phyloP scores from a whole-genome alignment of 2,113 vertebrate species.

The Carollia perspicillata region DNA sequence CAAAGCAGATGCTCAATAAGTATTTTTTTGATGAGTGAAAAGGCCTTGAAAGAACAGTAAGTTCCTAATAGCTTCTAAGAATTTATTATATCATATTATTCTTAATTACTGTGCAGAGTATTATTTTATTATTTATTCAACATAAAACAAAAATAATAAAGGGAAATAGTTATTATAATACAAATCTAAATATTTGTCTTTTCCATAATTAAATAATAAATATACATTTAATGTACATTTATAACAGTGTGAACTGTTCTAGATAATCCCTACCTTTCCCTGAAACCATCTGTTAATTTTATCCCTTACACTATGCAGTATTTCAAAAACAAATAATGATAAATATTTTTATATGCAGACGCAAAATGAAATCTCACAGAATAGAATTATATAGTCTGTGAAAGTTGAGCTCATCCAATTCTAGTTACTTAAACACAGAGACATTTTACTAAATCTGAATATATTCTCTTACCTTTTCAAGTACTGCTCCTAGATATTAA shows the following conservation, averaged over 20 bases:
- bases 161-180: background rate
- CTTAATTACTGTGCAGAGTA: background rate
- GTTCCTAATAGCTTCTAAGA: conserved; percentile 11
- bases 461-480: background rate
- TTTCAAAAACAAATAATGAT: background rate
- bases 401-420: background rate
- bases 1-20: background rate
- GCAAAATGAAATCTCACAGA: conserved; percentile 5
- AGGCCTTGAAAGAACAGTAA: background rate
- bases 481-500: background rate
- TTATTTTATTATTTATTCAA: background rate
- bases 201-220: background rate
- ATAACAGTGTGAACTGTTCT: background rate
- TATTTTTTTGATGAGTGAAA: background rate
- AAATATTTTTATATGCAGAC: background rate
- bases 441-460: conserved; percentile 6
- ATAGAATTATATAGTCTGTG: background rate
- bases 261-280: background rate
- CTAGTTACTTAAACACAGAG: background rate
- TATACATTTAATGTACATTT: background rate
- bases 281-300: background rate
- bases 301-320: background rate
- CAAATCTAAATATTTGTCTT: conserved; percentile 3
- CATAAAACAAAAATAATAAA: background rate
- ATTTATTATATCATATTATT: background rate